Conservation (phyloP, 2,888 invertebrate genomes). For the Microctonus aethiopoides region DNA sequence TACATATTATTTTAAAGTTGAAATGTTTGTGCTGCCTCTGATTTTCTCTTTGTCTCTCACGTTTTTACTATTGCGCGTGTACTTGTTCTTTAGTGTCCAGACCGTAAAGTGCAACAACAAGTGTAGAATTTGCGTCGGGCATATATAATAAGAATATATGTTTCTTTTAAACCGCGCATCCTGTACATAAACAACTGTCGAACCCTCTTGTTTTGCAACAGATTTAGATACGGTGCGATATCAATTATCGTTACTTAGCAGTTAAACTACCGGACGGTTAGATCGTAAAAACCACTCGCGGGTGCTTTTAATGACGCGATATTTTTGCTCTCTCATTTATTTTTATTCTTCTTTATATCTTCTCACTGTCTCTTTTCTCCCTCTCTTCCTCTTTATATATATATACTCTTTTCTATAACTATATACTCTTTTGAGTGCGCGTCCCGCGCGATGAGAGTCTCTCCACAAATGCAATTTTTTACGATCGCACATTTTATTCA, state of each 20-base stretch:
- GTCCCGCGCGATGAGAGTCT: background rate
- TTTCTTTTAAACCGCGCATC: slow-evolving; percentile 7
- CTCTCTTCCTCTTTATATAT: background rate
- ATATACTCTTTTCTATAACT: slow-evolving; percentile 6
- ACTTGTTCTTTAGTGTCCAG: background rate
- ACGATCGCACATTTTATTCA: background rate
- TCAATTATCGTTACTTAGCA: slow-evolving; percentile 55
- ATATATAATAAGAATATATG: slow-evolving; percentile 3
- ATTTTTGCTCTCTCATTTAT: slow-evolving; percentile 15
- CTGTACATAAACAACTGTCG: slow-evolving; percentile 20
- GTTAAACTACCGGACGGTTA: slow-evolving; percentile 44
- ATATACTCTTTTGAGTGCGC: slow-evolving; percentile 5
- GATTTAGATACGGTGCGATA: slow-evolving; percentile 48
- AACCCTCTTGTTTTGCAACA: slow-evolving; percentile 37
- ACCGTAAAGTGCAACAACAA: background rate
- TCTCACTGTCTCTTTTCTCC: background rate
- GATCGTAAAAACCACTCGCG: slow-evolving; percentile 45
- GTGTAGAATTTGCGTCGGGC: slow-evolving; percentile 10
- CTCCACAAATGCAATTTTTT: slow-evolving; percentile 17
- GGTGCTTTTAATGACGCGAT: slow-evolving; percentile 19
- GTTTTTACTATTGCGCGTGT: background rate
- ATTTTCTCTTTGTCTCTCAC: background rate
- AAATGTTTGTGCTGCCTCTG: background rate
- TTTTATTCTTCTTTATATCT: too few species aligned
- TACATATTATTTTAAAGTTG: background rate